Evolutionary conservation across 2,797 vertebrate species (phyloP).

Genomic region (Rhincodon typus): DNA sequence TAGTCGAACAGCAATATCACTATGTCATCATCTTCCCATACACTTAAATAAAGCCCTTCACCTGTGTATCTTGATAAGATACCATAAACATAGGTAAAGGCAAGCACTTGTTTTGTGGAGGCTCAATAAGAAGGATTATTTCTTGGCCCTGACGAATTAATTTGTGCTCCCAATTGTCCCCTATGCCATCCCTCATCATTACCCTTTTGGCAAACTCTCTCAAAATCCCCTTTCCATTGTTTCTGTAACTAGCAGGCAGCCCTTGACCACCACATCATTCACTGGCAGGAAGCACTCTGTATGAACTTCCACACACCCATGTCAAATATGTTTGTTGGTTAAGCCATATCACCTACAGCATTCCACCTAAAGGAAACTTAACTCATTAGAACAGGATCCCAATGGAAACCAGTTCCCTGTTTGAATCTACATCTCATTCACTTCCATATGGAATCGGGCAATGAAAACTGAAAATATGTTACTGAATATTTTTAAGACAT

Average conservation of each 20-base stretch:
- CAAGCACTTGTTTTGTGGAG: neutral
- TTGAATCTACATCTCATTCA: neutral
- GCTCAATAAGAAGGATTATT: neutral
- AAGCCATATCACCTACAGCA: neutral
- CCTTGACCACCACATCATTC: neutral
- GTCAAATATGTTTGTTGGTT: neutral
- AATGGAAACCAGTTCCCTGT: neutral
- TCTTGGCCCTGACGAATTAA: neutral
- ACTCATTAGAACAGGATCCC: neutral
- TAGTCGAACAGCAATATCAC: no score
- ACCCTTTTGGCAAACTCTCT: neutral
- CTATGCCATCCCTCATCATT: no score
- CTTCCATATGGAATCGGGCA: neutral
- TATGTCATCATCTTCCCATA: no score
- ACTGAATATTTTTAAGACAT: neutral
- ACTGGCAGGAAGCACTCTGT: neutral
- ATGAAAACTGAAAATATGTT: neutral
- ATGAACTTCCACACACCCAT: neutral
- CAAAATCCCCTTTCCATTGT: neutral
- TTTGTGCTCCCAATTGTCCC: neutral
- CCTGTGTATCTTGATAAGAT: no score
- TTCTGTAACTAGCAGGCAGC: neutral
- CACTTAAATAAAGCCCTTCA: no score
- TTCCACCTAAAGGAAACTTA: neutral
- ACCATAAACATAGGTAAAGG: no score